Evolutionary conservation across 2,113 vertebrate genomes (phyloP), one percentile per base, ranked within the genome.

Genomic region (Mormyrus lacerda): DNA sequence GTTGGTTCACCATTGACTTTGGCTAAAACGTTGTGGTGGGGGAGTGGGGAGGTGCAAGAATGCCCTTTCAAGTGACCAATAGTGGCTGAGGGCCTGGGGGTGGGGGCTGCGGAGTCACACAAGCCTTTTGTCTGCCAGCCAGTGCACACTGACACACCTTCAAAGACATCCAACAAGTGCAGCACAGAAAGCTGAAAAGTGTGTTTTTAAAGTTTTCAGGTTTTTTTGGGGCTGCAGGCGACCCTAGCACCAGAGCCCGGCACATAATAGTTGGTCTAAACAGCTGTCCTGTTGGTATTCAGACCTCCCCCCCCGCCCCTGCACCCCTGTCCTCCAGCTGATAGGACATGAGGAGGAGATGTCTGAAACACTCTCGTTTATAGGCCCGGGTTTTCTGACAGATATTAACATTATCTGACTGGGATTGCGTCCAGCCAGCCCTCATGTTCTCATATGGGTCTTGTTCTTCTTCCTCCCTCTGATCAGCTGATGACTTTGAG

Each of bases 11-110:
- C 55, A 61, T 53, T 85, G 90, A 87, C 83, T 51, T 89, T 45
- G 76, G 84, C 88, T 90, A 82, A 93, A 93, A 92, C 89, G 79
- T 91, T 89, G 91, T 90, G 73, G 73, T 42, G 13, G 27, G 15
- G 27, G 31, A 17, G 31, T 92, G 93, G 91, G 91, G 92, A 93
- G 92, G 93, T 93, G 92, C 92, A 91, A 92, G 92, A 92, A 92
- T 91, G 45, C 87, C 69, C 89, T 82, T 91, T 90, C 89, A 85
- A 91, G 91, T 90, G 91, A 91, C 87, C 88, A 90, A 84, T 90
- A 87, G 90, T 31, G n/a, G 84, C 42, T 51, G 13, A 31, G 47
- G 48, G 24, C 45, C 45, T 51, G 84, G 58, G 58, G 13, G 44
- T 61, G 5, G 51, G 35, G 51, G 27, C 84, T 92, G 91, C 92